Base-by-base conservation (phyloP, 2,888 invertebrate genomes). In the Pherbina coryleti region DNA sequence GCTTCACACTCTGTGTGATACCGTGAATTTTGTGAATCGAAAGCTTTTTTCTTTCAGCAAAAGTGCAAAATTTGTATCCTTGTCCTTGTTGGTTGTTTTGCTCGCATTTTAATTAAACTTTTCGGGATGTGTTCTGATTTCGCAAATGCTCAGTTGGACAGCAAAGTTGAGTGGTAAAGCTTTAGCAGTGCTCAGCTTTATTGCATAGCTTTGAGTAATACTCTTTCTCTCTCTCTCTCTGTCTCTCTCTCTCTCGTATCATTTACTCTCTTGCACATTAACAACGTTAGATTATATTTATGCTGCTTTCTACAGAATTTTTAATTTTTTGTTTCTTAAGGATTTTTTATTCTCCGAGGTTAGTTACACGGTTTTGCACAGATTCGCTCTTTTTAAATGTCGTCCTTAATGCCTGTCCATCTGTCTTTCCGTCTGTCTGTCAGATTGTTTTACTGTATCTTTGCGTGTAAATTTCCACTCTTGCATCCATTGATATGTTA, bases 21-120 rank as follows among this genome's bases (percentile, higher is more conserved):
- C 19, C 62, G 73, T 44, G 55, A 60, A 74, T 71, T 74, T 74
- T 74, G 73, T 74, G 73, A 74, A 74, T 74, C 49, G 49, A 62
- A 49, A 74, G 62, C 62, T 62, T 74, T 64, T 67, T 62, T 74
- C 73, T 74, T 74, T 62, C 73, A 62, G 49, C 51, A 74, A 62
- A 74, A 74, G 7, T 60, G 8, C 28, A 11, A 28, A 31, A 53
- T 37, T 49, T 28, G 62, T 62, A 74, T 74, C 62, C 60, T 60
- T 74, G 73, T 62, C 73, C 73, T 74, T 74, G 49, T 60, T 51
- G 17, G 22, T 25, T 60, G 11, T 60, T 57, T 60, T 28, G 31
- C 31, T 55, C n/a, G 67, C 37, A 37, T 22, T 14, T 69, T 69
- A 22, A 71, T 71, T 57, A 71, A 55, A 71, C 53, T 71, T 71